Conservation (phyloP, 2,113 vertebrate species). For the Eretmochelys imbricata region DNA sequence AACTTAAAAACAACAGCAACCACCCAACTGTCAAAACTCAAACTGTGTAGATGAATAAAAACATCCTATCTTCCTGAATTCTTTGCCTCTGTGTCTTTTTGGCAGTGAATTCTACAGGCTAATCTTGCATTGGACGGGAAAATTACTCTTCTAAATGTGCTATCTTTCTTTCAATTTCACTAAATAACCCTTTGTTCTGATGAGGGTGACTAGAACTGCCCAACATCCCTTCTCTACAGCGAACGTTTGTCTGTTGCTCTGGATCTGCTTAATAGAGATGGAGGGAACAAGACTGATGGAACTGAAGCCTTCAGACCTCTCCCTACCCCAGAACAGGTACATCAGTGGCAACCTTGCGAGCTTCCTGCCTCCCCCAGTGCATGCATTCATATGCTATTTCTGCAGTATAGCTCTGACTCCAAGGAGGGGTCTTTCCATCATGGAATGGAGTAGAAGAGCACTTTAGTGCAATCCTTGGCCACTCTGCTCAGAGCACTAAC, state of each 20-base stretch:
- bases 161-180: no score
- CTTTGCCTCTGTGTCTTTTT: background rate
- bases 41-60: no score
- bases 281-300: background rate
- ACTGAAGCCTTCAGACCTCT: background rate
- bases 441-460: background rate
- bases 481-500: background rate
- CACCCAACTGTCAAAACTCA: background rate
- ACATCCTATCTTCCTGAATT: background rate
- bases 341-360: no score
- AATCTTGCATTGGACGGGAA: background rate
- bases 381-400: background rate
- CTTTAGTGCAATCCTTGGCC: background rate
- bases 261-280: no score
- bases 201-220: no score
- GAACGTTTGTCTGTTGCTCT: no score
- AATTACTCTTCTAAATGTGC: no score
- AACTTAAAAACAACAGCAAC: background rate
- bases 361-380: no score
- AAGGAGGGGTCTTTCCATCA: background rate
- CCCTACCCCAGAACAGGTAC: background rate
- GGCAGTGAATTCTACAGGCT: background rate
- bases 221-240: no score
- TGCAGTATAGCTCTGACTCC: background rate
- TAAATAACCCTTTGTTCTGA: no score